phyloP scores from a whole-genome alignment of 2,797 vertebrate genomes.

The Liparis tanakae region DNA sequence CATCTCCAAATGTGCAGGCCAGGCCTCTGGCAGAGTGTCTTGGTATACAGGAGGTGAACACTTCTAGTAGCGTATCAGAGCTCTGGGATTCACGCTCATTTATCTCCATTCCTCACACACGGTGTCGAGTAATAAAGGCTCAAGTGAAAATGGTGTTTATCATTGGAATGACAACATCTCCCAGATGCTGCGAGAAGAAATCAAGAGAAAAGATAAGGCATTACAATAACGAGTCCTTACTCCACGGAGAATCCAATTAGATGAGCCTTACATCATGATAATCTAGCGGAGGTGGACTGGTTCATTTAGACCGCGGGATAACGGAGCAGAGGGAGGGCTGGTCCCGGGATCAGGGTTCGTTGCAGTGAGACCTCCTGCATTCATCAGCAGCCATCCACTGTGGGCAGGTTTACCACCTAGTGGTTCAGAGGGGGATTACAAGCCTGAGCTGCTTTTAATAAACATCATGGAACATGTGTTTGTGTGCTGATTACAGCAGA shows the following conservation, averaged over 20 bases:
- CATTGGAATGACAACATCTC: conserved; percentile 83
- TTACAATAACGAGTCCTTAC: conserved; percentile 78
- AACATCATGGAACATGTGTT: conserved; percentile 43
- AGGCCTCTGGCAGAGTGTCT: conserved; percentile 63
- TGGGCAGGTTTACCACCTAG: conserved; percentile 82
- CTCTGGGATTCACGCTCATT: conserved; percentile 77
- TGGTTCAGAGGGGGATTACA: conserved; percentile 68
- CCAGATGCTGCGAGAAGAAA: conserved; percentile 77
- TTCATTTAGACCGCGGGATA: conserved; percentile 74
- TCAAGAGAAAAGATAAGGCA: conserved; percentile 76
- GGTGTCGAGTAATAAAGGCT: conserved; percentile 81
- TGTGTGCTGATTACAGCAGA: conserved; percentile 39
- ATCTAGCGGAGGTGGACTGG: conserved; percentile 76
- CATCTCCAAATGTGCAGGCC: conserved; percentile 70
- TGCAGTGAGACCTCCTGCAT: conserved; percentile 73
- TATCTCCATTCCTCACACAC: conserved; percentile 84
- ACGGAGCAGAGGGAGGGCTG: conserved; percentile 75
- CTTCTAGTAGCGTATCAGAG: conserved; percentile 78
- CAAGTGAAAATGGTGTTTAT: conserved; percentile 84
- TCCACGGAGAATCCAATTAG: conserved; percentile 79
- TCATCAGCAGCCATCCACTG: conserved; percentile 66
- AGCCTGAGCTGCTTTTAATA: conserved; percentile 52
- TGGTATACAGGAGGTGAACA: conserved; percentile 76
- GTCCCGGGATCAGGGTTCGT: conserved; percentile 67
- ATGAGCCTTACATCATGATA: conserved; percentile 76